Base-by-base conservation (phyloP, 1,140 invertebrate genomes). In the Drosophila aff. region DNA sequence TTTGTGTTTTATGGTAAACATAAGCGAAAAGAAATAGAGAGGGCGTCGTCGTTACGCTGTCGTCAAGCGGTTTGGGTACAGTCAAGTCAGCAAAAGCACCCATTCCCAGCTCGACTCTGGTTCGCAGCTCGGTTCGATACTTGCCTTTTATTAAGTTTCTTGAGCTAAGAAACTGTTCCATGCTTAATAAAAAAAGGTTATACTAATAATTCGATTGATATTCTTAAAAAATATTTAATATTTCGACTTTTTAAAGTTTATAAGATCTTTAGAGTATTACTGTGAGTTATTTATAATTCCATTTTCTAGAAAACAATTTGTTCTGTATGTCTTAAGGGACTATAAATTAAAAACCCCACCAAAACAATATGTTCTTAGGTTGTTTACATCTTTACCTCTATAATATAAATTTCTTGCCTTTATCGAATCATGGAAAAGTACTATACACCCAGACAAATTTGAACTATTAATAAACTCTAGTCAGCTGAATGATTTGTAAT, bases 21-120 rank as follows among this genome's bases (percentile, higher is more conserved):
- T 73, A 60, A 73, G 67, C 69, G 46, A 53, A 73, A 73, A 59
- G 67, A 73, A 78, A 78, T 77, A 78, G 75, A 77, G 75, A 71
- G 23, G 40, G 40, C 49, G n/a, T 55, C 63, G 62, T 57, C 65
- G 57, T 77, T 73, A 43, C 62, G 62, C 73, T 76, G 57, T 76
- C 74, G 63, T 40, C 73, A 67, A 76, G 64, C 26, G 49, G 28
- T 26, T 28, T 18, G 18, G 58, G 72, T 75, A 75, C 72, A 75
- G 72, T 75, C 72, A 61, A 57, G 53, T 57, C 53, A 57, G 53
- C 53, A 57, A 1, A 40, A 16, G 69, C 72, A 43, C 52, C 52
- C 23, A 26, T 23, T 73, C 26, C 68, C 76, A 41, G 75, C 64
- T 60, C 55, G 26, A 18, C 31, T 44, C 36, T 40, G 53, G 38